phyloP scores from a whole-genome alignment of 2,113 vertebrate genomes.

The Catharus minimus region DNA sequence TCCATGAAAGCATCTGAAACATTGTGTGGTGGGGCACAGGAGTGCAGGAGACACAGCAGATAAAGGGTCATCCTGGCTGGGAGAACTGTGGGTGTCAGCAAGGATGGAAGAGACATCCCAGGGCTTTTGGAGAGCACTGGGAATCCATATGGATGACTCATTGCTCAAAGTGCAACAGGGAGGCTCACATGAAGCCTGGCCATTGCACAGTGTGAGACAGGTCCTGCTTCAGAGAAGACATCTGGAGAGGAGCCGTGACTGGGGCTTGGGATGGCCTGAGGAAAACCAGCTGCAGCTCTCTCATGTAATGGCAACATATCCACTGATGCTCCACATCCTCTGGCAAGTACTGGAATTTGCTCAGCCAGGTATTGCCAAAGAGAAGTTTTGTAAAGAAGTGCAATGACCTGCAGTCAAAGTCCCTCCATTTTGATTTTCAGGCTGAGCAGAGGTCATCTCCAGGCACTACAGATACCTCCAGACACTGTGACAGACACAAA shows the following conservation, averaged over 20 bases:
- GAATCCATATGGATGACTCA: fast-evolving
- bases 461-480: neutral
- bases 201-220: neutral
- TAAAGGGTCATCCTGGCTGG: neutral
- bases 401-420: too few species aligned
- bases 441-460: neutral
- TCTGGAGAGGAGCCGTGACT: neutral
- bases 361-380: neutral
- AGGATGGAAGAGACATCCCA: neutral
- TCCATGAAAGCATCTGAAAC: neutral
- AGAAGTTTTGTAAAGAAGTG: neutral
- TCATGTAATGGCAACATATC: fast-evolving
- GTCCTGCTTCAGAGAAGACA: fast-evolving
- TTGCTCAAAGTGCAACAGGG: neutral
- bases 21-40: neutral
- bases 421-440: neutral
- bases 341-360: neutral
- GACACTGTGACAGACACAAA: neutral
- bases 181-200: fast-evolving
- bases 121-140: neutral
- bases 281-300: neutral
- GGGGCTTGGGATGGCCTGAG: neutral
- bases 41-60: neutral
- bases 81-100: neutral
- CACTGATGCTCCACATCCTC: neutral